These are phyloP conservation scores for Mungos mungo DNA, from an alignment of 2,113 vertebrate genomes.

Conservation along the genomic window DNA sequence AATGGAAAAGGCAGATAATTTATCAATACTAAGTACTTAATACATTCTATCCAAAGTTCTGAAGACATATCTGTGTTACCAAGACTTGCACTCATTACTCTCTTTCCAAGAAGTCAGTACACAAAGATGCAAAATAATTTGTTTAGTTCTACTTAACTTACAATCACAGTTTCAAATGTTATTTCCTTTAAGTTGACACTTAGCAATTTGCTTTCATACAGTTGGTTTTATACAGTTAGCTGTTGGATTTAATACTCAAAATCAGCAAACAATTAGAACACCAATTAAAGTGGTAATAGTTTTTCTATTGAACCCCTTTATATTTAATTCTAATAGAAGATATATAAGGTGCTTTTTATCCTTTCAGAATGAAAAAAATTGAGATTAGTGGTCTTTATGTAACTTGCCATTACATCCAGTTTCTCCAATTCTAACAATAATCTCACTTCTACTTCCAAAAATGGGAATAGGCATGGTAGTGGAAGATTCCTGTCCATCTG, in stretches of 20 bases:
- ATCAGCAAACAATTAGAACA: not conserved
- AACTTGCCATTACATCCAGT: not conserved
- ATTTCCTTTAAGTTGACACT: constrained; percentile 4
- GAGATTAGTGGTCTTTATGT: not conserved
- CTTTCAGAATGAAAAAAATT: not conserved
- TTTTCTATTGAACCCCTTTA: not conserved
- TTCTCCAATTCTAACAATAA: not conserved
- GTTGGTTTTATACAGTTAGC: not conserved
- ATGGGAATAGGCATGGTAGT: not conserved
- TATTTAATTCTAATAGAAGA: not conserved
- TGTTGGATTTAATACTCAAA: not conserved
- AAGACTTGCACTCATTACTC: not conserved
- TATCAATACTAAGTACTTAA: not conserved
- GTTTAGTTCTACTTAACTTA: not conserved
- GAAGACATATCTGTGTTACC: not conserved
- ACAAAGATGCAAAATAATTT: not conserved
- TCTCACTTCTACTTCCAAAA: not conserved
- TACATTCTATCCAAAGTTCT: not conserved
- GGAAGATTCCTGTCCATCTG: not conserved
- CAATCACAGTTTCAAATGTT: not conserved
- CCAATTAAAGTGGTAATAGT: not conserved
- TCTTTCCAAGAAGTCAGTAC: not conserved
- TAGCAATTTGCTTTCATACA: not conserved
- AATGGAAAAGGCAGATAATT: not conserved
- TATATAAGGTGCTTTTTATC: not conserved